phyloP scores from a whole-genome alignment of 2,888 invertebrate species.

The Archips crataeganus region DNA sequence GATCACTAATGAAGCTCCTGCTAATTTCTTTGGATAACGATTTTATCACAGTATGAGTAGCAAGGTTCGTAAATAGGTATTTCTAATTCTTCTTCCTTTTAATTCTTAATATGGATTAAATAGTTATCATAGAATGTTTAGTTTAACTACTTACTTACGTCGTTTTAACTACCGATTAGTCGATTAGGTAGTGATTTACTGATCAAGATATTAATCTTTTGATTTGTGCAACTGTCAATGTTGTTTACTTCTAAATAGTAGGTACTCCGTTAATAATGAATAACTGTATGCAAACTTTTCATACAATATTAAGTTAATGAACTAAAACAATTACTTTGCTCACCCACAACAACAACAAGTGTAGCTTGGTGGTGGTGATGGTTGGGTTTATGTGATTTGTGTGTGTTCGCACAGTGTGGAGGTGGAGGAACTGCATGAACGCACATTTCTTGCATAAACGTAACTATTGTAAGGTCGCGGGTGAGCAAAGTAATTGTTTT shows the following conservation, averaged over 20 bases:
- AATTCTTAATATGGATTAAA: slow-evolving; percentile 25
- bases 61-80: neutral
- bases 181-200: slow-evolving; percentile 3
- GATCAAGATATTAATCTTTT: slow-evolving; percentile 6
- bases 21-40: neutral
- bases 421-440: too few relatives aligned
- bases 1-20: too few relatives aligned
- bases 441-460: too few relatives aligned
- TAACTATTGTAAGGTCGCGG: too few relatives aligned
- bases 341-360: too few relatives aligned
- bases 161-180: neutral
- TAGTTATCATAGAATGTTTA: slow-evolving; percentile 35
- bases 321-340: too few relatives aligned
- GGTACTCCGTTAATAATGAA: neutral
- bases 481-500: too few relatives aligned
- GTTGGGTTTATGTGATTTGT: too few relatives aligned
- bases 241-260: neutral
- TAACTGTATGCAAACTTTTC: neutral
- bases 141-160: slow-evolving; percentile 19
- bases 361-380: too few relatives aligned
- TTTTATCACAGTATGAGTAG: neutral
- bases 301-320: neutral
- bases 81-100: slow-evolving; percentile 17
- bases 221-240: slow-evolving; percentile 9
- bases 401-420: too few relatives aligned